phyloP scores from a whole-genome alignment of 2,797 vertebrate species.

The Rhynchotus rufescens region DNA sequence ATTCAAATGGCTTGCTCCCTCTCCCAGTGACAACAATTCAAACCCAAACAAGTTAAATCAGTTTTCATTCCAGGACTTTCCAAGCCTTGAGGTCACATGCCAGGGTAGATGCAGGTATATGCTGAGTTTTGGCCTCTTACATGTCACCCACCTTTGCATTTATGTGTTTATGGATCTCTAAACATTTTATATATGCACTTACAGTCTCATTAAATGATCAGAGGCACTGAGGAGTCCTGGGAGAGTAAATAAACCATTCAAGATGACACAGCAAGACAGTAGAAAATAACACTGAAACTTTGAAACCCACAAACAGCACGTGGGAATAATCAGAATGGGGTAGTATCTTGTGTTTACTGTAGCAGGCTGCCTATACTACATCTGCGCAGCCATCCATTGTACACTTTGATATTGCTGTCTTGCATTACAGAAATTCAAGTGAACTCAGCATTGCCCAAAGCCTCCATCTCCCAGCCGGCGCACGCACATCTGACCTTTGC shows the following conservation, averaged over 20 bases:
- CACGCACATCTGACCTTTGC: conserved; percentile 49
- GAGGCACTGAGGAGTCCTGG: not conserved
- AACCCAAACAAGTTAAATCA: too few species aligned
- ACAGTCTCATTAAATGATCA: not conserved
- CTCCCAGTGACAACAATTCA: not conserved
- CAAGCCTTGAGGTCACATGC: not conserved
- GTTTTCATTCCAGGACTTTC: not conserved
- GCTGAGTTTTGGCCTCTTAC: not conserved
- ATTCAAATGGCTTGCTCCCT: not conserved
- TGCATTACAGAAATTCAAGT: not conserved
- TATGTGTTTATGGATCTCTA: conserved; percentile 6
- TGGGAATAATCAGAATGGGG: not conserved
- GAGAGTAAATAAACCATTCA: not conserved
- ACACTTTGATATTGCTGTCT: not conserved
- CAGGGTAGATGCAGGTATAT: not conserved
- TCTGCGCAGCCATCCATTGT: not conserved
- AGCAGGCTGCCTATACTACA: not conserved
- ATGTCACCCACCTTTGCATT: not conserved
- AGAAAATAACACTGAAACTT: not conserved
- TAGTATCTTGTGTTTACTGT: not conserved
- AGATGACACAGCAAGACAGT: not conserved
- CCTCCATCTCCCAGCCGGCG: not conserved
- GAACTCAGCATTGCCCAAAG: not conserved
- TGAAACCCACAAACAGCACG: not conserved
- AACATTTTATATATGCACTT: not conserved